A percentile compares a stretch with the other conserved stretches of the same genome.
Conservation (phyloP, 2,797 vertebrate species). For the Enteromius trimaculatus region DNA sequence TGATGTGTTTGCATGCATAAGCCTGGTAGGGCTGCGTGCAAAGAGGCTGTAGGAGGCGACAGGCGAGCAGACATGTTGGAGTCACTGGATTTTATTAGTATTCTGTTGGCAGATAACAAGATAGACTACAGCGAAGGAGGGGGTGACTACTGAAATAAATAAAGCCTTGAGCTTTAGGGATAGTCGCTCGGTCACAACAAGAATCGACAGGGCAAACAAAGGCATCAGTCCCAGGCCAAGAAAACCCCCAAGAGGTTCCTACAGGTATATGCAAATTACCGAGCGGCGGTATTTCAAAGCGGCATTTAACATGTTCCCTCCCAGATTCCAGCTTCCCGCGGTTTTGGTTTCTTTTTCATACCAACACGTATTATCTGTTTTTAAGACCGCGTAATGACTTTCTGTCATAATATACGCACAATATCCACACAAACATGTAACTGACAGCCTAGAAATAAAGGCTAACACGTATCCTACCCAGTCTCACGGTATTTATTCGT, state of each 20-base stretch:
- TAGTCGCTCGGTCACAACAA: constrained; percentile 28
- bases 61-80: constrained; percentile 86
- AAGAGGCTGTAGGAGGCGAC: constrained; percentile 78
- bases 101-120: constrained; percentile 82
- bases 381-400: background rate
- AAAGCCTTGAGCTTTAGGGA: constrained; percentile 46
- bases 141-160: constrained; percentile 45
- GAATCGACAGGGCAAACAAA: constrained; percentile 56
- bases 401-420: background rate
- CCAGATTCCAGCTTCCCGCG: background rate
- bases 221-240: constrained; percentile 43
- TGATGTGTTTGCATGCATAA: constrained; percentile 50
- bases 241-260: constrained; percentile 35
- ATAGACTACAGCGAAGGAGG: constrained; percentile 58
- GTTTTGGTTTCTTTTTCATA: constrained; percentile 16
- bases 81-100: constrained; percentile 86
- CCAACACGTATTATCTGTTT: background rate
- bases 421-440: background rate
- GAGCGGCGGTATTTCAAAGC: constrained; percentile 46
- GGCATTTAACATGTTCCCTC: constrained; percentile 51
- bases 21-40: constrained; percentile 79
- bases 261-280: constrained; percentile 52
- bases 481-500: too few species aligned
- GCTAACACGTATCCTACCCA: too few species aligned
- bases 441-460: background rate